phyloP scores from a whole-genome alignment of 2,113 vertebrate species.

The Petaurus breviceps region DNA sequence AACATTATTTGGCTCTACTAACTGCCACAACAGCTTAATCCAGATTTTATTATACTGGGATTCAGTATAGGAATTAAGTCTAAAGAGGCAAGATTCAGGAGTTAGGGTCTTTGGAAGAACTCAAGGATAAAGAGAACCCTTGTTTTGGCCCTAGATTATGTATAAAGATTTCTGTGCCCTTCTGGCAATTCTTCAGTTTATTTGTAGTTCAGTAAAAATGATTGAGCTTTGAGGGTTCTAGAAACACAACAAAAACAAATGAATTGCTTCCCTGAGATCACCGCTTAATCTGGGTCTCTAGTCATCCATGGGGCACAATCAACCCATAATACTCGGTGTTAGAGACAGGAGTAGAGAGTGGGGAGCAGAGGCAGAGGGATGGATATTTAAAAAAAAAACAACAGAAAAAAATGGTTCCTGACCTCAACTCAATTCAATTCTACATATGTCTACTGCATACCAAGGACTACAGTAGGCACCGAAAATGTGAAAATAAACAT shows the following conservation, averaged over 20 bases:
- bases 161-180: background rate
- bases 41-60: constrained; percentile 75
- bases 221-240: background rate
- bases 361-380: background rate
- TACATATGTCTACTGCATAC: background rate
- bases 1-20: constrained; percentile 65
- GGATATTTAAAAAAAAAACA: background rate
- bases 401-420: background rate
- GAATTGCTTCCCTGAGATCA: background rate
- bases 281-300: background rate
- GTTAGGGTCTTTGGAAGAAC: background rate
- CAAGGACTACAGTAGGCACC: background rate
- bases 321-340: background rate
- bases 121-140: background rate
- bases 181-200: background rate
- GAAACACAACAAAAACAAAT: background rate
- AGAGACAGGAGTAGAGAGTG: too few species aligned
- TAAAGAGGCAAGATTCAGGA: background rate
- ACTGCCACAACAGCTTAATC: constrained; percentile 74
- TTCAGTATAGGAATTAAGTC: constrained; percentile 54
- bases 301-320: background rate
- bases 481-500: background rate
- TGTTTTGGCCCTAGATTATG: background rate
- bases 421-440: background rate
- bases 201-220: background rate